Evolutionary conservation across 1,140 invertebrate genomes (phyloP).

Genomic region (fruit fly (Drosophila melanogaster)): Release_6_plus_ISO1_MT NT_033779.5:11932501-11933000

Average conservation of each 20-base stretch:
- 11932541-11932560: not conserved
- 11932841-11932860: slow-evolving; percentile 45
- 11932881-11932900: slow-evolving; percentile 39
- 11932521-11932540: not conserved
- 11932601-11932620: slow-evolving; percentile 28
- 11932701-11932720: slow-evolving; percentile 34
- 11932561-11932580: slow-evolving; percentile 14
- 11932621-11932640: slow-evolving; percentile 4
- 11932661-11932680: slow-evolving; percentile 16
- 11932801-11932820: slow-evolving; percentile 57
- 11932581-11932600: slow-evolving; percentile 7
- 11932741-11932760: slow-evolving; percentile 14
- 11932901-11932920: slow-evolving; percentile 41
- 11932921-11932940: slow-evolving; percentile 46
- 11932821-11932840: slow-evolving; percentile 42
- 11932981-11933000: slow-evolving; percentile 53
- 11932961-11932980: slow-evolving; percentile 38
- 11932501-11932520: not conserved
- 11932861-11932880: slow-evolving; percentile 63
- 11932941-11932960: slow-evolving; percentile 26
- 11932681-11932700: slow-evolving; percentile 57
- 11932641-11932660: slow-evolving; percentile 14
- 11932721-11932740: slow-evolving; percentile 6
- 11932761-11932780: slow-evolving; percentile 39
- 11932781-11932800: slow-evolving; percentile 44